Evolutionary conservation across 2,888 invertebrate genomes (phyloP), one percentile per base, ranked within the genome.

Genomic region (Lathronympha strigana): DNA sequence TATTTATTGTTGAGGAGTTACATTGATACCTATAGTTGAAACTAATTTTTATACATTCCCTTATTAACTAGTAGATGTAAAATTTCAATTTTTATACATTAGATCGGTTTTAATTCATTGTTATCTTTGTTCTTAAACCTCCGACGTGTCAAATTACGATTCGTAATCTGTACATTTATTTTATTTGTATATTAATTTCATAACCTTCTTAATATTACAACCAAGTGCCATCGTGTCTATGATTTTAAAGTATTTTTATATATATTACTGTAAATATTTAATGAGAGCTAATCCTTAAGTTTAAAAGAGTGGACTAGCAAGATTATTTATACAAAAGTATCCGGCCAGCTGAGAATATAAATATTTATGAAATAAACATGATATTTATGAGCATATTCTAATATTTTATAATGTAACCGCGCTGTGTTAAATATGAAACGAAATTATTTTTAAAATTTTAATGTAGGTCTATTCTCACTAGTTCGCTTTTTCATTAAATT

Each of bases 211-310:
- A 82, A 81, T 81, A 82, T 87, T 83, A 89, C 89, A 87, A 91
- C 88, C 88, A 84, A 90, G 91, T 91, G 91, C 91, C 91, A 91
- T 91, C 81, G 81, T 86, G 78, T 86, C 86, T 88, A 83, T 87
- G 78, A 82, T 86, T 82, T 83, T 86, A 84, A 84, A 82, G 86
- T 89, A 88, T 88, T 88, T 89, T 86, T 88, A 82, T 87, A 83
- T 79, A 73, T 83, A 80, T 82, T 54, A 53, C 79, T 90, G 88
- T 90, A 88, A 88, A 89, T 88, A 90, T 77, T 75, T 78, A 71
- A 78, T 75, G 72, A 81, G 74, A 83, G 77, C 80, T 80, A 79
- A 82, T 74, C 70, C 69, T 72, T 69, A 63, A 58, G 68, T 73
- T 83, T 80, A 79, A 82, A 83, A 85, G 90, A 86, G 88, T 84